Evolutionary conservation across 2,797 vertebrate species (phyloP).

Genomic region (Acanthornis magna): DNA sequence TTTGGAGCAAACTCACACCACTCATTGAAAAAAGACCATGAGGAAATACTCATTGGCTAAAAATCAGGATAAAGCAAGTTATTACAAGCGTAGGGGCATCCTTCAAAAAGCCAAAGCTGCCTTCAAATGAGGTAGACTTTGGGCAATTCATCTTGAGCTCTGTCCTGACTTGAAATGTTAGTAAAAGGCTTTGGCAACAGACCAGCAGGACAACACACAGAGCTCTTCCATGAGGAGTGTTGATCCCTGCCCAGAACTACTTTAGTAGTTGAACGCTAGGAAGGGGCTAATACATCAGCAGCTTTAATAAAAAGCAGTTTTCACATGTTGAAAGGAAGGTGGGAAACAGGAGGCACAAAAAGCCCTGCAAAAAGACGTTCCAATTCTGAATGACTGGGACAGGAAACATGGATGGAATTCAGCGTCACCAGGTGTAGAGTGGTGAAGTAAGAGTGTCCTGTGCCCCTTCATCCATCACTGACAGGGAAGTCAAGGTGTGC

Average conservation of each 20-base stretch:
- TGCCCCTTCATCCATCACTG: background rate
- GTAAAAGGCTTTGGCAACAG: background rate
- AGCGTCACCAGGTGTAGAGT: background rate
- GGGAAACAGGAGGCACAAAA: background rate
- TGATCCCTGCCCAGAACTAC: background rate
- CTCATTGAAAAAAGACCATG: background rate
- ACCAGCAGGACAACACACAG: background rate
- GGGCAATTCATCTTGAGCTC: background rate
- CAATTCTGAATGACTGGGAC: background rate
- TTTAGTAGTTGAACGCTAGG: background rate
- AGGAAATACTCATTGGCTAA: slow-evolving; percentile 2
- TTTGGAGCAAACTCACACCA: slow-evolving; percentile 10
- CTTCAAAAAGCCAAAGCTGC: slow-evolving; percentile 19
- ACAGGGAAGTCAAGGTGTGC: background rate
- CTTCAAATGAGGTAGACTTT: background rate
- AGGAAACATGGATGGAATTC: background rate
- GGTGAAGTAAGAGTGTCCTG: background rate
- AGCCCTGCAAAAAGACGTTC: background rate
- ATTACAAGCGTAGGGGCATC: background rate
- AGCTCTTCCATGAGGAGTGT: background rate
- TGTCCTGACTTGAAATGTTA: background rate
- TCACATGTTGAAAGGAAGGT: background rate
- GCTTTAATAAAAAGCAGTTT: background rate
- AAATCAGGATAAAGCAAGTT: background rate
- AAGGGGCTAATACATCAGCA: background rate